phyloP scores from a whole-genome alignment of 2,797 vertebrate species.

The Sebastes minor region DNA sequence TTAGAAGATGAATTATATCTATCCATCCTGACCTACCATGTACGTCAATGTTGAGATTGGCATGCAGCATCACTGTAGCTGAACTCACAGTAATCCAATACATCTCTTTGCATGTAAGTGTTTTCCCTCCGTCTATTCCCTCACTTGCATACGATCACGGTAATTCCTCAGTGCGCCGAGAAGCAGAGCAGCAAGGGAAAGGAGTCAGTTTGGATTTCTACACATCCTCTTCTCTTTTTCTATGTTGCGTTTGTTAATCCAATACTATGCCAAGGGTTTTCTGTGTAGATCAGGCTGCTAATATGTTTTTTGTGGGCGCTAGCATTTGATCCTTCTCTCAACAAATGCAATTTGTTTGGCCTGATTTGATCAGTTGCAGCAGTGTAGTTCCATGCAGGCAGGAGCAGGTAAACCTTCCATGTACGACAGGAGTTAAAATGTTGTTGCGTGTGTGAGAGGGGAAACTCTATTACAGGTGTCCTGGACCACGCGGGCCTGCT shows the following conservation, averaged over 20 bases:
- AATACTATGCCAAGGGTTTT: conserved; percentile 83
- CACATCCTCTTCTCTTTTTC: conserved; percentile 64
- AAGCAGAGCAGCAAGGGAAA: conserved; percentile 37
- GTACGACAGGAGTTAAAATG: conserved; percentile 91
- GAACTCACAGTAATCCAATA: conserved; percentile 60
- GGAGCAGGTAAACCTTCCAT: conserved; percentile 88
- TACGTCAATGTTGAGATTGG: conserved; percentile 48
- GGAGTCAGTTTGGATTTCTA: conserved; percentile 71
- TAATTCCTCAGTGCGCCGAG: conserved; percentile 46
- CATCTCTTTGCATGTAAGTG: conserved; percentile 36
- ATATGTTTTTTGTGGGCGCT: conserved; percentile 91
- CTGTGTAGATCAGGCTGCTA: conserved; percentile 85
- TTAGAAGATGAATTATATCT: conserved; percentile 43
- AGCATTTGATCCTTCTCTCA: conserved; percentile 86
- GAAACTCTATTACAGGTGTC: conserved; percentile 97
- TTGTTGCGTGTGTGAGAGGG: conserved; percentile 85
- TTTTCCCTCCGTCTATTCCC: conserved; percentile 20
- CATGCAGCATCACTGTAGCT: conserved; percentile 31
- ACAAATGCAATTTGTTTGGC: conserved; percentile 95
- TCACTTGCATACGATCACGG: conserved; percentile 25
- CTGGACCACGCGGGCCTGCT: conserved; percentile 79
- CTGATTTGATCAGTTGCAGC: conserved; percentile 94
- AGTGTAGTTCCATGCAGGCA: conserved; percentile 86
- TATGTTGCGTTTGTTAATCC: conserved; percentile 75
- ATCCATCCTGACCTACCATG: conserved; percentile 25